These are phyloP conservation scores for Morone saxatilis DNA, from an alignment of 2,113 vertebrate genomes.

Conservation along the genomic window DNA sequence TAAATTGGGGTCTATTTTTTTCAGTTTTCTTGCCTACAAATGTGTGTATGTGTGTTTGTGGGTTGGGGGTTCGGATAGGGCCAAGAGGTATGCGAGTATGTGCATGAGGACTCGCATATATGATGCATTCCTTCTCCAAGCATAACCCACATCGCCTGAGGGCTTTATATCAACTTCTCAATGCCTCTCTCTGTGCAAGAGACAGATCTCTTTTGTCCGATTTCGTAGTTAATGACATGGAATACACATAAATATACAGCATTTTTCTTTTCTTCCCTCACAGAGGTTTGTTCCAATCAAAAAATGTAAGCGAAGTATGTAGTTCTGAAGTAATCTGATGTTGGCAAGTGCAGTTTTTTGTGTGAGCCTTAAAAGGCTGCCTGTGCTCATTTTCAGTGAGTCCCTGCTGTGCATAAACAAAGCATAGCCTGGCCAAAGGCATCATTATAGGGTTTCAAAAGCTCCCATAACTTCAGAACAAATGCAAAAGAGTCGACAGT, in stretches of 20 bases:
- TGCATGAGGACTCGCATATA: constrained; percentile 15
- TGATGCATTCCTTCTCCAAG: constrained; percentile 36
- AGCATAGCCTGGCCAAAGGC: constrained; percentile 67
- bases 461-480: constrained; percentile 74
- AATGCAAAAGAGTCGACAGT: constrained; percentile 71
- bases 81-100: constrained; percentile 10
- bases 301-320: constrained; percentile 43
- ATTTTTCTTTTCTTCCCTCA: constrained; percentile 18
- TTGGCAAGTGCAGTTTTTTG: constrained; percentile 62
- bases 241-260: constrained; percentile 16
- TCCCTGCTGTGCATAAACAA: constrained; percentile 73
- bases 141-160: constrained; percentile 28
- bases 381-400: constrained; percentile 67
- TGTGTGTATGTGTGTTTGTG: constrained; percentile 37
- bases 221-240: constrained; percentile 35
- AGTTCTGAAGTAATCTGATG: constrained; percentile 68
- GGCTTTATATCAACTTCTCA: constrained; percentile 42
- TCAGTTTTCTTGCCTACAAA: constrained; percentile 28
- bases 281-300: constrained; percentile 28
- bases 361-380: constrained; percentile 67
- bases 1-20: constrained; percentile 62
- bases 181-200: constrained; percentile 36
- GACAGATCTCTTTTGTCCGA: constrained; percentile 41
- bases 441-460: constrained; percentile 78
- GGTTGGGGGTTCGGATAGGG: constrained; percentile 1